These are phyloP conservation scores for Tridacna gigas DNA, from an alignment of 2,888 invertebrate genomes.

Conservation along the genomic window DNA sequence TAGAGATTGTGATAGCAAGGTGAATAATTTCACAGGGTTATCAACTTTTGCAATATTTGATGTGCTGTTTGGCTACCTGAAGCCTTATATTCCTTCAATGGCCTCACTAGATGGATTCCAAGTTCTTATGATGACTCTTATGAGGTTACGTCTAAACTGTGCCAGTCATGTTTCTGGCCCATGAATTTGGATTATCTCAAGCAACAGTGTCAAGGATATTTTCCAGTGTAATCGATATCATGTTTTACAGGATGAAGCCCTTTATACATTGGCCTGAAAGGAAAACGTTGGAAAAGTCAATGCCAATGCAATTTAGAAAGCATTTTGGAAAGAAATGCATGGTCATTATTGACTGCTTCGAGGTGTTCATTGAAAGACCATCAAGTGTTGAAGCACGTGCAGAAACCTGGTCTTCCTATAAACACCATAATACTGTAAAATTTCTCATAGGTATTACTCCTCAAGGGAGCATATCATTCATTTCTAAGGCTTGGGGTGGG, in stretches of 20 bases:
- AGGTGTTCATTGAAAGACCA: conserved; percentile 50
- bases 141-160: conserved; percentile 45
- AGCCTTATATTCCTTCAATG: conserved; percentile 14
- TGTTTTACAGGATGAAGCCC: conserved; percentile 41
- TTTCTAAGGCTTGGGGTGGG: conserved; percentile 50
- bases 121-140: conserved; percentile 31
- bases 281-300: conserved; percentile 35
- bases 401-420: conserved; percentile 55
- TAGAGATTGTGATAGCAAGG: conserved; percentile 7
- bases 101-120: conserved; percentile 28
- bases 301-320: conserved; percentile 48
- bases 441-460: conserved; percentile 54
- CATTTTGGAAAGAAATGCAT: conserved; percentile 41
- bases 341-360: conserved; percentile 54
- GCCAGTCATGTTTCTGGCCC: conserved; percentile 25
- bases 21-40: conserved; percentile 9
- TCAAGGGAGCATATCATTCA: conserved; percentile 44
- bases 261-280: conserved; percentile 48
- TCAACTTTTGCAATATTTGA: not conserved
- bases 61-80: conserved; percentile 10
- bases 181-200: conserved; percentile 28
- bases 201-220: conserved; percentile 43
- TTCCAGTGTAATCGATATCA: conserved; percentile 14
- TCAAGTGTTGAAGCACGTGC: conserved; percentile 35
- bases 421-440: conserved; percentile 53